Percentiles rank a stretch among this genome's conserved stretches.
phyloP scores from a whole-genome alignment of 2,113 vertebrate species.

The Smithornis capensis region DNA sequence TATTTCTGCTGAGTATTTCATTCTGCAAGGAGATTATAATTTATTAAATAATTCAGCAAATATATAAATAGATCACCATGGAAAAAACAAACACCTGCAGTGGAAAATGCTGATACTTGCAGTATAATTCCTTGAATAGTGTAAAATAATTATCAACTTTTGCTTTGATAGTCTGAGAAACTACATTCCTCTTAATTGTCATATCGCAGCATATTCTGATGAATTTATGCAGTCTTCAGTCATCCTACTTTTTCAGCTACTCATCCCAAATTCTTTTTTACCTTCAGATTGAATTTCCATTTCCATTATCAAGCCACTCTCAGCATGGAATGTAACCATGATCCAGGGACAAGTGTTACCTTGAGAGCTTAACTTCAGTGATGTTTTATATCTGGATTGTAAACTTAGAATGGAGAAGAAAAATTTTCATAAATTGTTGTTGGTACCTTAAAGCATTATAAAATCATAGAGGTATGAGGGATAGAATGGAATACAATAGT shows the following conservation, averaged over 20 bases:
- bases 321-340: not conserved
- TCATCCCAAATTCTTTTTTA: not conserved
- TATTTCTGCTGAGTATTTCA: not conserved
- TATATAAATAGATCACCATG: not conserved
- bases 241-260: not conserved
- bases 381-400: not conserved
- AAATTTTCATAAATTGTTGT: not conserved
- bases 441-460: not conserved
- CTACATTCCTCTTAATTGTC: not conserved
- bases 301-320: not conserved
- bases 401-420: not conserved
- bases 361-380: not conserved
- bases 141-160: not conserved
- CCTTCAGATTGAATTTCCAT: not conserved
- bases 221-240: not conserved
- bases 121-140: not conserved
- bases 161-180: not conserved
- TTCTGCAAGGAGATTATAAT: not conserved
- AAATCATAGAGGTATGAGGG: not conserved
- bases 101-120: not conserved
- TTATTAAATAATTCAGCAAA: slow-evolving; percentile 9
- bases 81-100: not conserved
- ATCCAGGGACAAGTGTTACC: not conserved
- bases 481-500: not conserved
- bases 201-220: not conserved